Evolutionary conservation across 1,140 invertebrate genomes (phyloP), one percentile per base, ranked within the genome.

Genomic region (Aradophagus sp.): DNA sequence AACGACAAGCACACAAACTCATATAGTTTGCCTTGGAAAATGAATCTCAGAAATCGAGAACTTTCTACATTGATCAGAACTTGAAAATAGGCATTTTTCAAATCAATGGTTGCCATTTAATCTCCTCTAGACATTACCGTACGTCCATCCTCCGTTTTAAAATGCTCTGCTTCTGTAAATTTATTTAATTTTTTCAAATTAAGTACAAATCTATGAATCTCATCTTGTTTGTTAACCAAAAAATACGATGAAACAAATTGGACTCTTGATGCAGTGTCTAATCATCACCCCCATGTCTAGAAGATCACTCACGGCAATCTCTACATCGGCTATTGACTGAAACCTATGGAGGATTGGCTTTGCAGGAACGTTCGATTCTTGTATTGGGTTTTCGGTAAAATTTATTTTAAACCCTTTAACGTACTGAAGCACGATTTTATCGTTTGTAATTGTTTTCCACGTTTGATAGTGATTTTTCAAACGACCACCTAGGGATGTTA

Each of bases 101-200:
- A 31, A 29, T 58, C 53, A 7, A 45, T 27, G 5, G 16, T 36
- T 12, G n/a, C 19, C 41, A 45, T 35, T 12, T 10, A 58, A 15
- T 42, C 19, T 7, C 20, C 11, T 5, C 10, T 12, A 7, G 44
- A 47, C n/a, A 47, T 17, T 6, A n/a, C 27, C 10, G 23, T 11
- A 10, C 20, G 17, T 10, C 31, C 34, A 29, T 45, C 39, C 12
- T 58, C 32, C 15, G 38, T 27, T 38, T 35, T 35, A 50, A 50
- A 50, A 50, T 50, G 27, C 10, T 14, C 2, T 6, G 45, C 23
- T 8, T 23, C 7, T 19, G 32, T 31, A 32, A 45, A 29, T 2
- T 16, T 32, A 6, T 45, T 45, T 45, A n/a, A 45, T 31, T 45
- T 45, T 11, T 45, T 45, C 17, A 32, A 11, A 45, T 45, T 45